Percentiles rank a stretch among this genome's conserved stretches.
phyloP scores from a whole-genome alignment of 2,113 vertebrate species.

The Caracal caracal region DNA sequence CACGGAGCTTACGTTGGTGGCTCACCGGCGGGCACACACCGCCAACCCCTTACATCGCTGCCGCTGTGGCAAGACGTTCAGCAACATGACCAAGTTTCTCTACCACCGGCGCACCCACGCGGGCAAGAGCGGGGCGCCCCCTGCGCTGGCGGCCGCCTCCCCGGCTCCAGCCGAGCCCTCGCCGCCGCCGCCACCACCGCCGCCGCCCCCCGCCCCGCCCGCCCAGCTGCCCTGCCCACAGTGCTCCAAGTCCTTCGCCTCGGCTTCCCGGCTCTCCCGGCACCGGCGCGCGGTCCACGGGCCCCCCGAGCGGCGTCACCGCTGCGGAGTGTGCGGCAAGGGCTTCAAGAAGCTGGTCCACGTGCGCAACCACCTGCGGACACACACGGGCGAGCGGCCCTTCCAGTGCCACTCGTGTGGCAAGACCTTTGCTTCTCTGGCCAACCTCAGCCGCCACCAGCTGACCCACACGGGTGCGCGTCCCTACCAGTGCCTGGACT shows the following conservation, averaged over 20 bases:
- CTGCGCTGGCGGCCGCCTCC: not conserved
- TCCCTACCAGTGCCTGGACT: slow-evolving; percentile 91
- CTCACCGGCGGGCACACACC: slow-evolving; percentile 93
- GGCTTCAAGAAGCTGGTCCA: slow-evolving; percentile 94
- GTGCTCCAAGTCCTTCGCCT: slow-evolving; percentile 88
- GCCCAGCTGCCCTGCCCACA: slow-evolving; percentile 86
- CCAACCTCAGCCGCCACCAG: slow-evolving; percentile 92
- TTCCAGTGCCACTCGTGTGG: slow-evolving; percentile 93
- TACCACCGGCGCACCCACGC: slow-evolving; percentile 93
- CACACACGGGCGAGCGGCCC: slow-evolving; percentile 92
- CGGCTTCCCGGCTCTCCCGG: slow-evolving; percentile 87
- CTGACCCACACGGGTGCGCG: slow-evolving; percentile 92
- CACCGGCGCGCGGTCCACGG: slow-evolving; percentile 88
- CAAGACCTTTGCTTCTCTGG: slow-evolving; percentile 92
- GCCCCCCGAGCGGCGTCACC: slow-evolving; percentile 87
- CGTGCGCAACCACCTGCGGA: slow-evolving; percentile 92
- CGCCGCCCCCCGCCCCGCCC: slow-evolving; percentile 69
- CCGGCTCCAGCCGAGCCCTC: slow-evolving; percentile 53
- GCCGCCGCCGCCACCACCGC: not conserved
- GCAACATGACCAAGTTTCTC: slow-evolving; percentile 96
- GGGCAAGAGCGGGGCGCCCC: slow-evolving; percentile 82
- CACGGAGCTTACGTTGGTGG: slow-evolving; percentile 93
- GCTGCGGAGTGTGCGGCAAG: slow-evolving; percentile 90
- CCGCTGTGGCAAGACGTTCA: slow-evolving; percentile 93
- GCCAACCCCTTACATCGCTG: slow-evolving; percentile 93